Evolutionary conservation across 53 echinoderm and acorn worm genomes (phyloP).

Genomic region (Apostichopus leukothele): DNA sequence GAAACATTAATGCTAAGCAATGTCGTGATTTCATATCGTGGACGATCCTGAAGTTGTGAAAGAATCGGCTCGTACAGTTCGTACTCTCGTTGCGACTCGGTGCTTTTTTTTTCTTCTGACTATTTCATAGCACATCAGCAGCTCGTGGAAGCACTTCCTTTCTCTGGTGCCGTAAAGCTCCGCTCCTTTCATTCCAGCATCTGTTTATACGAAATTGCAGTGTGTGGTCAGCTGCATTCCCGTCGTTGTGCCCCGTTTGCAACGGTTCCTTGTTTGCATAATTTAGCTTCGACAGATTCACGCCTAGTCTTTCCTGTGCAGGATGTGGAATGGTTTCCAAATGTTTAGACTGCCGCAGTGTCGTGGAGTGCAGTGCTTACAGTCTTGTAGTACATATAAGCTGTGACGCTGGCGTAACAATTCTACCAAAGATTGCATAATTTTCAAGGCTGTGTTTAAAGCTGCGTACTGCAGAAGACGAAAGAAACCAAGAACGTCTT

Average conservation of each 20-base stretch:
- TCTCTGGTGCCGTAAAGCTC: not conserved
- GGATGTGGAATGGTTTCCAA: not conserved
- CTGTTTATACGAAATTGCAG: not conserved
- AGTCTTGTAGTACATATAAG: not conserved
- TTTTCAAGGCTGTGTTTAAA: too few relatives aligned
- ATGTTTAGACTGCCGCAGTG: not conserved
- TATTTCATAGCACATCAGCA: too few relatives aligned
- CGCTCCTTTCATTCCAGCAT: not conserved
- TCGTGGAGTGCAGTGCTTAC: not conserved
- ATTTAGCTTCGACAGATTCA: constrained; percentile 25
- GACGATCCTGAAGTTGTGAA: too few relatives aligned
- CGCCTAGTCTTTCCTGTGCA: constrained; percentile 33
- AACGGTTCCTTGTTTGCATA: constrained; percentile 36
- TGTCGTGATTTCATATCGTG: too few relatives aligned
- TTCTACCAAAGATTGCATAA: not conserved
- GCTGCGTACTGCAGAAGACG: too few relatives aligned
- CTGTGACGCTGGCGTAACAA: not conserved
- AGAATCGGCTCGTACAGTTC: too few relatives aligned
- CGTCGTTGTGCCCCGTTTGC: constrained; percentile 23
- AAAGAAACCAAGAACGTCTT: too few relatives aligned
- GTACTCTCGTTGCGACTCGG: too few relatives aligned
- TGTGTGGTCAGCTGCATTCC: constrained; percentile 3
- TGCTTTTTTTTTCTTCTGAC: too few relatives aligned
- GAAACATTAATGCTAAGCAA: too few relatives aligned
- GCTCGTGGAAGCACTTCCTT: not conserved